Conservation (phyloP, 1,140 invertebrate species). For the Drosophila orena region DNA sequence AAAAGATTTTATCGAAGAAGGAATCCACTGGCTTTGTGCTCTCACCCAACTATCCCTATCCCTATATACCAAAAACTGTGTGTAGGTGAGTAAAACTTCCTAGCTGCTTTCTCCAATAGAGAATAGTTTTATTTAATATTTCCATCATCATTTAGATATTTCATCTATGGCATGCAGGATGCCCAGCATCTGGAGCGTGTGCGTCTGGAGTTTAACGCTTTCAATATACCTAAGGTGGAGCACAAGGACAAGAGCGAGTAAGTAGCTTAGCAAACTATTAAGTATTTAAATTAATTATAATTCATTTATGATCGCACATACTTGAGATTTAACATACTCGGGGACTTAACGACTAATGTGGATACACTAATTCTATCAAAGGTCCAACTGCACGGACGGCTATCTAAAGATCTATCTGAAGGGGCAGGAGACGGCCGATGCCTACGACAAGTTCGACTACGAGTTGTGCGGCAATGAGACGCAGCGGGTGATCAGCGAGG, state of each 20-base stretch:
- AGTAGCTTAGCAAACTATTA: not conserved
- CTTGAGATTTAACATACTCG: too few species aligned
- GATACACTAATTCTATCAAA: constrained; percentile 54
- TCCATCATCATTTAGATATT: constrained; percentile 88
- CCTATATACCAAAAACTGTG: constrained; percentile 96
- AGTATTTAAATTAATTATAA: too few species aligned
- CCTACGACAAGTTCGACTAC: constrained; percentile 96
- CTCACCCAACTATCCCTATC: constrained; percentile 97
- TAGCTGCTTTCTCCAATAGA: fast-evolving
- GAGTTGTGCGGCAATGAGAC: constrained; percentile 93
- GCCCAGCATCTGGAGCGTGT: constrained; percentile 97
- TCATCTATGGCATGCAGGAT: constrained; percentile 98
- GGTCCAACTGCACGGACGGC: constrained; percentile 92
- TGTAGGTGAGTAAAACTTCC: constrained; percentile 88
- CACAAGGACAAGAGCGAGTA: constrained; percentile 85
- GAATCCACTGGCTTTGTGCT: constrained; percentile 95
- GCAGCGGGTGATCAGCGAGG: constrained; percentile 92
- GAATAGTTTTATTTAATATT: not conserved
- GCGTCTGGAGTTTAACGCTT: constrained; percentile 93
- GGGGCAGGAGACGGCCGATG: constrained; percentile 96
- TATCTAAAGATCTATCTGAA: constrained; percentile 96
- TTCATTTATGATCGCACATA: too few species aligned
- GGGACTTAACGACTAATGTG: too few species aligned
- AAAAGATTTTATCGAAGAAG: constrained; percentile 97
- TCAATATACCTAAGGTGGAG: constrained; percentile 94